A percentile compares a stretch with the other conserved stretches of the same genome.
phyloP scores from a whole-genome alignment of 2,113 vertebrate species.

The Zingel zingel region DNA sequence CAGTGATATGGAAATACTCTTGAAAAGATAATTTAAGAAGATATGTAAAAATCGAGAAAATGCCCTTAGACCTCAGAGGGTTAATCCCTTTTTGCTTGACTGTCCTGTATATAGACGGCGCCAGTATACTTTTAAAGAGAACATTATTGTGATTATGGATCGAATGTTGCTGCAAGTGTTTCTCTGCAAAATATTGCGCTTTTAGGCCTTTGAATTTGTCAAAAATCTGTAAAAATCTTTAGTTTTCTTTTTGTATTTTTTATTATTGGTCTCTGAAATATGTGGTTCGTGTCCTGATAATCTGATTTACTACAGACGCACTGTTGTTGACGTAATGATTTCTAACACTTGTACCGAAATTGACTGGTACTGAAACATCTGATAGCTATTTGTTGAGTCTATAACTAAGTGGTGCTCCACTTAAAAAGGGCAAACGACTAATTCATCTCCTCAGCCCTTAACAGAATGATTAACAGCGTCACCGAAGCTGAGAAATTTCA shows the following conservation, averaged over 20 bases:
- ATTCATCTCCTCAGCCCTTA: conserved; percentile 53
- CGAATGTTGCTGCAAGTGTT: neutral
- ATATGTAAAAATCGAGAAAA: no score
- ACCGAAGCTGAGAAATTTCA: conserved; percentile 14
- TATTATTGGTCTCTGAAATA: neutral
- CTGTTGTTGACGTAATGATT: neutral
- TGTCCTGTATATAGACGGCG: neutral
- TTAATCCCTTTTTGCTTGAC: neutral
- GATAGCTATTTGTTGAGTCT: neutral
- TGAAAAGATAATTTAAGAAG: no score
- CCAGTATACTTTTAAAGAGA: conserved; percentile 27
- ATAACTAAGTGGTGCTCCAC: conserved; percentile 41
- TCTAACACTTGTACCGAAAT: neutral
- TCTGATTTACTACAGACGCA: neutral
- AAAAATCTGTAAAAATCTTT: neutral
- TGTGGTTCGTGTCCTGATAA: neutral
- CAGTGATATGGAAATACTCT: no score
- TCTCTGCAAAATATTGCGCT: neutral
- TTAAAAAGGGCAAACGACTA: conserved; percentile 37
- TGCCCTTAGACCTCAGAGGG: no score
- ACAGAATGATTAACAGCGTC: conserved; percentile 57
- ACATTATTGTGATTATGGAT: neutral
- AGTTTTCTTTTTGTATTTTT: no score
- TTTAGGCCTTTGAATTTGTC: neutral
- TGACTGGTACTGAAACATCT: conserved; percentile 8